Evolutionary conservation across 1,140 invertebrate species (phyloP).

Genomic region (Caenorhabditis inopinata): DNA sequence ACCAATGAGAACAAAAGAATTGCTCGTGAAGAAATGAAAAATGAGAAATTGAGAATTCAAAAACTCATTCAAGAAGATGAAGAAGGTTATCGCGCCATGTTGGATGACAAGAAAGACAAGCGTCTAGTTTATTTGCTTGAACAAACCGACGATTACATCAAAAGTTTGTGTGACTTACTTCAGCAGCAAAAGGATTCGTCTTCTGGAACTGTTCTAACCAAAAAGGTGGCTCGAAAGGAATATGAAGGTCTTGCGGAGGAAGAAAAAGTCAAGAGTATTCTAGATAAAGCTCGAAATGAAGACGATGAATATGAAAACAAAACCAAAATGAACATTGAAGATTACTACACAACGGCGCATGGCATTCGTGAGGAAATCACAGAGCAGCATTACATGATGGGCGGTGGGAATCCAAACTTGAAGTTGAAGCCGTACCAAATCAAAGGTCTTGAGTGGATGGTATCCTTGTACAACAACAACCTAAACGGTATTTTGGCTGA

Average conservation of each 20-base stretch:
- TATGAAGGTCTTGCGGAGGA: conserved; percentile 62
- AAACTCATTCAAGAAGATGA: conserved; percentile 84
- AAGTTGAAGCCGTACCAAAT: conserved; percentile 80
- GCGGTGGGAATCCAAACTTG: conserved; percentile 62
- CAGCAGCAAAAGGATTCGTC: conserved; percentile 53
- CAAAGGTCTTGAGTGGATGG: conserved; percentile 96
- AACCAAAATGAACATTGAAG: conserved; percentile 61
- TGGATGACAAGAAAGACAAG: conserved; percentile 99
- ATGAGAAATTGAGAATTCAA: conserved; percentile 96
- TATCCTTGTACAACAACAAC: conserved; percentile 93
- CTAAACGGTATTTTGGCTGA: conserved; percentile 87
- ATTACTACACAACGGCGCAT: conserved; percentile 70
- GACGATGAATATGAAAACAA: conserved; percentile 71
- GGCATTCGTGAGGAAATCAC: conserved; percentile 68
- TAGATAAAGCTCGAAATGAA: conserved; percentile 64
- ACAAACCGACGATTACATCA: conserved; percentile 97
- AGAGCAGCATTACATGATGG: conserved; percentile 68
- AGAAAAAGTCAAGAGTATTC: conserved; percentile 54
- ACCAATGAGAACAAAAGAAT: conserved; percentile 96
- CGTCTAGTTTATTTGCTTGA: conserved; percentile 92
- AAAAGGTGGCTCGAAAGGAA: background rate
- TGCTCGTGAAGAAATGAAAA: conserved; percentile 96
- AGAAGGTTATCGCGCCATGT: conserved; percentile 80
- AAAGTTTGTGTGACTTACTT: conserved; percentile 74
- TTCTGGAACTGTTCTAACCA: background rate